These are phyloP conservation scores for Oncorhynchus kisutch DNA, from an alignment of 2,113 vertebrate species.

Conservation along the genomic window DNA sequence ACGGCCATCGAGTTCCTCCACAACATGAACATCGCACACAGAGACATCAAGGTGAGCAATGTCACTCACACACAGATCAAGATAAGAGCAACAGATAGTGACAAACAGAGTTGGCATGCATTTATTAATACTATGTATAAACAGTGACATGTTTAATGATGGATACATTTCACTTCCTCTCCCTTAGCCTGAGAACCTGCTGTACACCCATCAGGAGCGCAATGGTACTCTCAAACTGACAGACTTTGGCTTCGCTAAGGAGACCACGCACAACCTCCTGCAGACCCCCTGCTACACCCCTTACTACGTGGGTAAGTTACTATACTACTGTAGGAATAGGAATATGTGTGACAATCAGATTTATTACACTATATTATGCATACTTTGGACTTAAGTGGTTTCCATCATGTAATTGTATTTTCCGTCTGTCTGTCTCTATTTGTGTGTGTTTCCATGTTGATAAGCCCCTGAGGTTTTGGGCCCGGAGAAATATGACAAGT, in stretches of 20 bases:
- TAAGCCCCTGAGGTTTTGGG: slow-evolving; percentile 96
- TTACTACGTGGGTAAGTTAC: slow-evolving; percentile 93
- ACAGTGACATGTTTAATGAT: background rate
- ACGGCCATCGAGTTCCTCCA: slow-evolving; percentile 92
- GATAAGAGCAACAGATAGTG: background rate
- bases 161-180: background rate
- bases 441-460: background rate
- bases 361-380: background rate
- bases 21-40: slow-evolving; percentile 89
- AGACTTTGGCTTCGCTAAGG: slow-evolving; percentile 98
- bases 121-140: background rate
- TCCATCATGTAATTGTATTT: background rate
- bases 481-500: slow-evolving; percentile 98
- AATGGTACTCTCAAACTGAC: slow-evolving; percentile 90
- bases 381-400: background rate
- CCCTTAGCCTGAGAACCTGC: slow-evolving; percentile 91
- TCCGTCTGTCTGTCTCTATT: background rate
- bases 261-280: slow-evolving; percentile 90
- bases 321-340: slow-evolving; percentile 46
- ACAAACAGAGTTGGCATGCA: too few species aligned
- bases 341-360: background rate
- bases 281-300: slow-evolving; percentile 98
- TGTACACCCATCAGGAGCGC: slow-evolving; percentile 85
- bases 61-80: background rate
- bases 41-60: slow-evolving; percentile 90